Conservation (phyloP, 92 coral and sea anemone genomes). For the Plumapathes pennacea region DNA sequence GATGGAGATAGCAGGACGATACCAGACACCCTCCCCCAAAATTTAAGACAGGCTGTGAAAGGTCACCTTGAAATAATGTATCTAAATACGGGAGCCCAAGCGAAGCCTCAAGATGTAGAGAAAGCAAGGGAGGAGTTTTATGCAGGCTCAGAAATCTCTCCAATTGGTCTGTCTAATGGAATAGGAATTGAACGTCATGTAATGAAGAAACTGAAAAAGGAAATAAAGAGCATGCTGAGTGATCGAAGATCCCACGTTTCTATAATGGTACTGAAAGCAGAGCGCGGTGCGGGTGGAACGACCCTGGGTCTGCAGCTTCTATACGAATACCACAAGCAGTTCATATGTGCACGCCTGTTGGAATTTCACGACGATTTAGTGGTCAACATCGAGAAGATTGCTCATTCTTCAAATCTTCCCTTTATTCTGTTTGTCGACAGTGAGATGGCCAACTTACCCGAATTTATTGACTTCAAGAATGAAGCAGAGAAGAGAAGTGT, state of each 20-base stretch:
- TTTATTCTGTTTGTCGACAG: constrained; percentile 68
- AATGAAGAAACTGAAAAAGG: constrained; percentile 50
- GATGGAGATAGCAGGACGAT: constrained; percentile 21
- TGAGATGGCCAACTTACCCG: constrained; percentile 59
- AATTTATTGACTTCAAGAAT: constrained; percentile 66
- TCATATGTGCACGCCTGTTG: constrained; percentile 60
- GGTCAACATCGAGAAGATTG: constrained; percentile 61
- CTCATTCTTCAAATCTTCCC: constrained; percentile 43
- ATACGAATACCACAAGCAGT: constrained; percentile 45
- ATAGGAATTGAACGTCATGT: constrained; percentile 58
- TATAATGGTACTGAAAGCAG: constrained; percentile 60
- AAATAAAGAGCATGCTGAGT: constrained; percentile 22
- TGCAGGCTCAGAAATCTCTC: constrained; percentile 59
- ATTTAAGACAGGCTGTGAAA: constrained; percentile 53
- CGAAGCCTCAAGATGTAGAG: constrained; percentile 25
- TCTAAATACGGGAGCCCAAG: constrained; percentile 8
- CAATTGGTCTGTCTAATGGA: constrained; percentile 32
- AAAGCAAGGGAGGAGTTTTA: constrained; percentile 38
- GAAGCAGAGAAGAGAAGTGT: constrained; percentile 61
- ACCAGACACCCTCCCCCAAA: constrained; percentile 64
- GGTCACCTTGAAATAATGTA: constrained; percentile 69
- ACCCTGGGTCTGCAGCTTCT: constrained; percentile 73
- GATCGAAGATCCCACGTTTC: constrained; percentile 61
- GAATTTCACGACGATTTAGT: constrained; percentile 60
- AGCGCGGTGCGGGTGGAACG: constrained; percentile 80